Evolutionary conservation across 2,888 invertebrate species (phyloP).

Genomic region (Nomada fucata): DNA sequence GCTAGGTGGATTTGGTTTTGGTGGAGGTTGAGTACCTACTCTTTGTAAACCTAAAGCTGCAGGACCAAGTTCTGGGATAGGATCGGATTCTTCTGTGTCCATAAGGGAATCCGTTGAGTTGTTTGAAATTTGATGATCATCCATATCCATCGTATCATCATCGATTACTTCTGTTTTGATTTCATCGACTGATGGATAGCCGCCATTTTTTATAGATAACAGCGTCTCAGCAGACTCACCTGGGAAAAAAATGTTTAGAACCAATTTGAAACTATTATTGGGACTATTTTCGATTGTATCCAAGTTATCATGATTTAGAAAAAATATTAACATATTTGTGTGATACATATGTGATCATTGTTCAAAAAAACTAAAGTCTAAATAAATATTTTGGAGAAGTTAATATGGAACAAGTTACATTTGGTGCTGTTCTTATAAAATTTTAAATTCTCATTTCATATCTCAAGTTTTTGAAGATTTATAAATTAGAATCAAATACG

Average conservation of each 20-base stretch:
- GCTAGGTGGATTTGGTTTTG: constrained; percentile 88
- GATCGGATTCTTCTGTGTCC: constrained; percentile 89
- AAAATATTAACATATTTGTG: constrained; percentile 7
- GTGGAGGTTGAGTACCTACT: constrained; percentile 91
- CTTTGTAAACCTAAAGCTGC: constrained; percentile 92
- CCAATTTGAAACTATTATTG: background rate
- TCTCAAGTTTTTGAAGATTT: constrained; percentile 18
- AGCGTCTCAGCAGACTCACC: constrained; percentile 86
- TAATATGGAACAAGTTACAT: background rate
- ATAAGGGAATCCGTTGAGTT: constrained; percentile 80
- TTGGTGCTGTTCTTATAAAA: background rate
- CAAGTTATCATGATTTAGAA: background rate
- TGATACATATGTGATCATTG: background rate
- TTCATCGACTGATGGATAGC: constrained; percentile 79
- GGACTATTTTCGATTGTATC: background rate
- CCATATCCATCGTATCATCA: constrained; percentile 87
- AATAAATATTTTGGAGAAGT: background rate
- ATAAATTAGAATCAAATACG: constrained; percentile 19
- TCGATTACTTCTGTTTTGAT: constrained; percentile 76
- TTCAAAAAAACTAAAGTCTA: background rate
- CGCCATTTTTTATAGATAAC: constrained; percentile 86
- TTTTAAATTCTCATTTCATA: constrained; percentile 15
- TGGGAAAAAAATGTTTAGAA: constrained; percentile 66
- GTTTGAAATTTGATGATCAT: constrained; percentile 83
- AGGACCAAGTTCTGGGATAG: constrained; percentile 89